These are phyloP conservation scores for Sterrhoptilus dennistouni DNA, from an alignment of 2,113 vertebrate genomes.

Conservation along the genomic window DNA sequence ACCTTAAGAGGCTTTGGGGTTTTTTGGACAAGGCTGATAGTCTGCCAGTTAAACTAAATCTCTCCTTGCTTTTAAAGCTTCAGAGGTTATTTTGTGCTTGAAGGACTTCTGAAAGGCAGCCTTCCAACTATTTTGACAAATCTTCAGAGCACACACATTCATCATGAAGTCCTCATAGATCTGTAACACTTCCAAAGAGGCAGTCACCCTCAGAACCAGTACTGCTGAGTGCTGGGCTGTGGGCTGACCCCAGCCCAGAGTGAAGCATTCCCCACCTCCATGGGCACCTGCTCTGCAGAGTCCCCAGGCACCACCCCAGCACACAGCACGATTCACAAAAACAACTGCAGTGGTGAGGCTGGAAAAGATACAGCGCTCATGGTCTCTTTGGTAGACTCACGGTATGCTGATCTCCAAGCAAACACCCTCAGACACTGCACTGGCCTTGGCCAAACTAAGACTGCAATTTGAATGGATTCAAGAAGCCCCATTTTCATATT, in stretches of 20 bases:
- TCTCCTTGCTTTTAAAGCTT: neutral
- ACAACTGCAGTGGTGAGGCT: neutral
- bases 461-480: neutral
- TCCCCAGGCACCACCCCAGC: neutral
- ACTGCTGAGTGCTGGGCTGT: accelerated
- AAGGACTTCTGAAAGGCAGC: neutral
- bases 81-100: neutral
- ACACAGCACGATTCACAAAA: neutral
- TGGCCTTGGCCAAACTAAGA: neutral
- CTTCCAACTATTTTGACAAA: neutral
- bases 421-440: neutral
- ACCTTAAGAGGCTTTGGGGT: too few relatives aligned
- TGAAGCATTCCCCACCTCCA: accelerated
- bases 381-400: neutral
- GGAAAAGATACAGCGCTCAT: neutral
- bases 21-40: neutral
- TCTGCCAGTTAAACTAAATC: neutral
- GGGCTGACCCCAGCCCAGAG: neutral
- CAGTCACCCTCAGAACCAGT: accelerated
- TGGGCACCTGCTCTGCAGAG: neutral
- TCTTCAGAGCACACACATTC: neutral
- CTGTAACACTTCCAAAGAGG: neutral
- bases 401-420: neutral
- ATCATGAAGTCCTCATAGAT: neutral
- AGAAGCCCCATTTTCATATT: neutral